Conservation (phyloP, 2,888 invertebrate species). For the Epirrhoe alternata region DNA sequence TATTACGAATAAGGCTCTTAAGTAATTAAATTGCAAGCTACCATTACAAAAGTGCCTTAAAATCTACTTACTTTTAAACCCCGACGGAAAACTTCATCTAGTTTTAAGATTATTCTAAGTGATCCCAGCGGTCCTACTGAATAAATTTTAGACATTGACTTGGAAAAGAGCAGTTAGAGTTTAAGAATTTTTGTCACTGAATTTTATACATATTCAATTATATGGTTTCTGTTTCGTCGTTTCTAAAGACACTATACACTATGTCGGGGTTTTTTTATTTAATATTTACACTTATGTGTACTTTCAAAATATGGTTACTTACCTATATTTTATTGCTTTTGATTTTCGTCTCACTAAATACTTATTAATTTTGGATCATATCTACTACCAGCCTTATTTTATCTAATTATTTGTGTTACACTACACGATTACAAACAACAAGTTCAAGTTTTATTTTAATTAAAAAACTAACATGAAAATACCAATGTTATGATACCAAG, state of each 20-base stretch:
- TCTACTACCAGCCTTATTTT: constrained; percentile 19
- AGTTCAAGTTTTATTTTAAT: background rate
- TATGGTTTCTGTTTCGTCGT: too few relatives aligned
- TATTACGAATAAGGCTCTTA: background rate
- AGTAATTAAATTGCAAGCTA: background rate
- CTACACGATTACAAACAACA: constrained; percentile 14
- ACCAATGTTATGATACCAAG: constrained; percentile 7
- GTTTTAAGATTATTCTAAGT: too few relatives aligned
- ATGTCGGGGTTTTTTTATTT: too few relatives aligned
- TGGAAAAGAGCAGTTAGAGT: too few relatives aligned
- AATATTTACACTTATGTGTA: background rate
- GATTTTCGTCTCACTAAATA: background rate
- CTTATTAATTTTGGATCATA: background rate
- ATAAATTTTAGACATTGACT: too few relatives aligned
- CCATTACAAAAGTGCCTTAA: background rate
- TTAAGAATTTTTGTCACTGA: too few relatives aligned
- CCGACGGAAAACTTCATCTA: too few relatives aligned
- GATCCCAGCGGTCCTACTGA: too few relatives aligned
- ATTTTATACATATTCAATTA: too few relatives aligned
- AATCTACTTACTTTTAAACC: background rate
- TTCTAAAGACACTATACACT: too few relatives aligned
- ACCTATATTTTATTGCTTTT: constrained; percentile 1
- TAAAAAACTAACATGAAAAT: constrained; percentile 5
- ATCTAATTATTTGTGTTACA: constrained; percentile 12
- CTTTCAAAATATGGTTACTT: background rate